These are phyloP conservation scores for Proterorhinus semilunaris DNA, from an alignment of 2,113 vertebrate species.

Conservation along the genomic window DNA sequence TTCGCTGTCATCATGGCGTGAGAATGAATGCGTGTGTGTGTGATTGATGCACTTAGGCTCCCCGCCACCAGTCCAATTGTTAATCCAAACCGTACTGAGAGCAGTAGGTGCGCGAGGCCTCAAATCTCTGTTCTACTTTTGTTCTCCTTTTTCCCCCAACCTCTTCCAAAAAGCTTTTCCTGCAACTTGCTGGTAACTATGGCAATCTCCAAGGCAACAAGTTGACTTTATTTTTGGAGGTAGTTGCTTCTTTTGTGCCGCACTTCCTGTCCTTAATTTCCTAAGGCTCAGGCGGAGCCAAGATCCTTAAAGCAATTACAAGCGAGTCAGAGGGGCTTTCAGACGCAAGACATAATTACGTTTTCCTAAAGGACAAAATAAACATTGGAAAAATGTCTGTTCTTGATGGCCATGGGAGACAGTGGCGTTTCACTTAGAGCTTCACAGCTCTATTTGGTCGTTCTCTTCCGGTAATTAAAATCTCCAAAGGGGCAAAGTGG, in stretches of 20 bases:
- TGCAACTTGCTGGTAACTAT: constrained; percentile 38
- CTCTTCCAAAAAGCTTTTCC: constrained; percentile 30
- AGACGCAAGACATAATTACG: neutral
- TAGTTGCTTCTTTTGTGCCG: constrained; percentile 33
- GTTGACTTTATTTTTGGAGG: constrained; percentile 35
- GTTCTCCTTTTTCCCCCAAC: neutral
- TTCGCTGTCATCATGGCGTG: neutral
- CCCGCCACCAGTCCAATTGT: constrained; percentile 40
- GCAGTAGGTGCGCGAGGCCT: constrained; percentile 16
- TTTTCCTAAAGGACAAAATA: constrained; percentile 43
- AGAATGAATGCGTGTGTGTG: constrained; percentile 11
- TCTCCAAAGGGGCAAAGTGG: constrained; percentile 27
- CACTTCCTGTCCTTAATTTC: constrained; percentile 51
- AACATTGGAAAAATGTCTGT: constrained; percentile 43
- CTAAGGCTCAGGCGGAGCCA: constrained; percentile 33
- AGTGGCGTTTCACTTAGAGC: neutral
- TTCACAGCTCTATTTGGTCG: constrained; percentile 23
- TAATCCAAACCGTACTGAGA: constrained; percentile 22
- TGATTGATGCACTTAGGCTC: constrained; percentile 27
- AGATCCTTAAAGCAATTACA: constrained; percentile 51
- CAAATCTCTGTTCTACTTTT: constrained; percentile 4
- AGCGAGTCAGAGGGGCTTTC: constrained; percentile 16
- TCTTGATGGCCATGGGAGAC: constrained; percentile 4
- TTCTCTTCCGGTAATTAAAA: constrained; percentile 59
- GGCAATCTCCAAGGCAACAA: constrained; percentile 66